These are phyloP conservation scores for Pangasianodon gigas DNA, from an alignment of 2,113 vertebrate genomes.

Conservation along the genomic window DNA sequence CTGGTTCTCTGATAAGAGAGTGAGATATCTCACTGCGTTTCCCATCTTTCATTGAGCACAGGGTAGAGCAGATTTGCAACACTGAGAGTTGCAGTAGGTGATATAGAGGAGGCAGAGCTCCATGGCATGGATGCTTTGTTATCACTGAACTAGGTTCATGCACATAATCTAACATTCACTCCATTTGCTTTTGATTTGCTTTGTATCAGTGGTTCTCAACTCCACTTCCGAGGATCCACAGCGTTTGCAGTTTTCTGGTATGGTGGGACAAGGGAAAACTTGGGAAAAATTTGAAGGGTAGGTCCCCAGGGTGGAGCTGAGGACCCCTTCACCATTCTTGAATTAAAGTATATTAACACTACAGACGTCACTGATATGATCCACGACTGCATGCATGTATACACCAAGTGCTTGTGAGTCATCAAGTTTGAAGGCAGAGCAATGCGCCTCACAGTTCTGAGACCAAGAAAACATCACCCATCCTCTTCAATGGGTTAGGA, in stretches of 20 bases:
- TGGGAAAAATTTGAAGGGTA: background rate
- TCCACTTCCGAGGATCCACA: background rate
- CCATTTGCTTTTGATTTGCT: background rate
- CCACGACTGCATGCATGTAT: background rate
- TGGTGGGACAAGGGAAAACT: background rate
- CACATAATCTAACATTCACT: background rate
- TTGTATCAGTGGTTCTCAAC: background rate
- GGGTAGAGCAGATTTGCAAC: background rate
- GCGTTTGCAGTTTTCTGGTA: background rate
- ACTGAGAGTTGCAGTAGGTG: background rate
- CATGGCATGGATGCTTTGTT: background rate
- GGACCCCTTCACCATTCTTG: background rate
- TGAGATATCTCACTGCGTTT: background rate
- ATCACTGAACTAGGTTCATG: background rate
- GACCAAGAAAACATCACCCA: conserved; percentile 64
- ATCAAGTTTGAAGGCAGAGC: conserved; percentile 14
- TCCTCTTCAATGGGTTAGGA: conserved; percentile 65
- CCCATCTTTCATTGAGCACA: background rate
- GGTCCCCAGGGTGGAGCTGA: background rate
- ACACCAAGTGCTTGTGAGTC: background rate
- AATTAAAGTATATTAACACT: background rate
- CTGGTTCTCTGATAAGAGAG: background rate
- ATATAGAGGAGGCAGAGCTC: background rate
- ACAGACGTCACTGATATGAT: background rate
- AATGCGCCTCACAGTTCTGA: conserved; percentile 55